phyloP scores from a whole-genome alignment of 2,797 vertebrate species.

The Poliocrania exsul region DNA sequence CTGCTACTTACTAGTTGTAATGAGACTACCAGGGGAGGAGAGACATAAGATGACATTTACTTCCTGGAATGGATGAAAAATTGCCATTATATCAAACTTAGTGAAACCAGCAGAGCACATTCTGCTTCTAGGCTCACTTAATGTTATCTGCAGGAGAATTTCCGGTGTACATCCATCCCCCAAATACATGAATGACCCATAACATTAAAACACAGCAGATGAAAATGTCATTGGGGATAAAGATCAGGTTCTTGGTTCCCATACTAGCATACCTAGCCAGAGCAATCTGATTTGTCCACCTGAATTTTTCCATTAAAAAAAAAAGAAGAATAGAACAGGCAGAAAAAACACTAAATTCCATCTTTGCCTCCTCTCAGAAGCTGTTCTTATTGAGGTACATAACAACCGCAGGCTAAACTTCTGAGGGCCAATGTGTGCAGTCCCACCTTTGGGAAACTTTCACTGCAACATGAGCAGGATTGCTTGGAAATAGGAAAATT shows the following conservation, averaged over 20 bases:
- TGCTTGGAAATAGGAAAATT: not conserved
- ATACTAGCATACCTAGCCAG: not conserved
- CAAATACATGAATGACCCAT: not conserved
- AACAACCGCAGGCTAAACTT: not conserved
- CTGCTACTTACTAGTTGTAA: not conserved
- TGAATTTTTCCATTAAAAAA: not conserved
- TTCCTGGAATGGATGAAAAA: not conserved
- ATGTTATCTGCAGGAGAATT: not conserved
- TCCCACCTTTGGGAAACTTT: not conserved
- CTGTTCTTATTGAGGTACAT: rapidly evolving
- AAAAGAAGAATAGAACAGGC: not conserved
- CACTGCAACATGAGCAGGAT: not conserved
- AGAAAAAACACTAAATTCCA: not conserved
- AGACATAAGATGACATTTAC: not conserved
- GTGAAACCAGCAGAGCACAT: not conserved
- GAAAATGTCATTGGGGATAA: not conserved
- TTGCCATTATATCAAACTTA: not conserved
- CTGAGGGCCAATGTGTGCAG: not conserved
- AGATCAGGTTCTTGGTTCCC: not conserved
- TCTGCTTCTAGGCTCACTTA: not conserved
- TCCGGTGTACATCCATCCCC: not conserved
- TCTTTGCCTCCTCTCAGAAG: not conserved
- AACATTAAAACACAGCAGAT: not conserved
- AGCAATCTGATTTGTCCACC: not conserved
- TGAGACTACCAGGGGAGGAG: not conserved